Evolutionary conservation across 2,797 vertebrate genomes (phyloP), one percentile per base, ranked within the genome.

Genomic region (Pantherophis alleghaniensis): DNA sequence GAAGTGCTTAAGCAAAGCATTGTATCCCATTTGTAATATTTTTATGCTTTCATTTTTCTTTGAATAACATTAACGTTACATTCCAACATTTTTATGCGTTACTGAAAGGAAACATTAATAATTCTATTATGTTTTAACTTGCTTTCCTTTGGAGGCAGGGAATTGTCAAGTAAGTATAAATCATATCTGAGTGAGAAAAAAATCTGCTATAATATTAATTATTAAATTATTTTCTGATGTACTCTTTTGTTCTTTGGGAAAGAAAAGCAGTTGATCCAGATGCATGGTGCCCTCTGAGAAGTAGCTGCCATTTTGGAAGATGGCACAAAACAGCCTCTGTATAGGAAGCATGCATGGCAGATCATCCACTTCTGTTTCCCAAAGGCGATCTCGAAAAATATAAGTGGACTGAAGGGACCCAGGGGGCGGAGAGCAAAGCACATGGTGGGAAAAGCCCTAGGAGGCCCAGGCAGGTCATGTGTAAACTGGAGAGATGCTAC

Each of bases 141-240:
- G 98, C 98, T 98, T 99, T 98, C 98, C 98, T 98, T 97, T 99
- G 99, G 99, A 99, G 99, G 98, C 99, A 99, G 98, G 98, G 99
- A 98, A 99, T 99, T 98, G 98, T 99, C 98, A 99, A 99, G 99
- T 98, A 98, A 98, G 99, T 99, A 99, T 97, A 87, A 92, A 22
- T 63, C 88, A 32, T 91, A 51, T 88, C 22, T 91, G 94, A 92
- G 93, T 94, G 91, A 32, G 79, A 93, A 92, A 94, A 94, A 94
- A 88, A 92, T 94, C 91, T 2, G 1, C 87, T 94, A 96, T 93
- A 2, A 56, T 59, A 94, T 93, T 90, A 66, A 91, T 53, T 10
- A 55, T 90, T 92, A 47, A 12, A 83, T 83, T 47, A 83, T 47
- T 83, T 83, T 83, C 42, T 47, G 10, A 2, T 94, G 94, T 93